Evolutionary conservation across 1,140 invertebrate species (phyloP).

Genomic region (Drosophila punjabiensis): DNA sequence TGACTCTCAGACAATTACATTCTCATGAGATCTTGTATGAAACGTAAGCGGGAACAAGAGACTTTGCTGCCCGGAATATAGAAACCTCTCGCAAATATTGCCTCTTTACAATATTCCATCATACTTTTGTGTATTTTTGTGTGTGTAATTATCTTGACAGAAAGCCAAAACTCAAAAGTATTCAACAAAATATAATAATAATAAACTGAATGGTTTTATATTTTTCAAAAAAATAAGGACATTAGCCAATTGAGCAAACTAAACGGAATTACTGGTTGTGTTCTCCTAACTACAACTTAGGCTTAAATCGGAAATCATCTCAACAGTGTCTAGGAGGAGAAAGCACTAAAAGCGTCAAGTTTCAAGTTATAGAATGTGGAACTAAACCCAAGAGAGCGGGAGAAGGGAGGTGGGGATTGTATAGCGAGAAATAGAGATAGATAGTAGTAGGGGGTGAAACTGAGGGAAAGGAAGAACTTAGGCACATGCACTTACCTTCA

Average conservation of each 20-base stretch:
- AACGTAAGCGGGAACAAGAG: constrained; percentile 16
- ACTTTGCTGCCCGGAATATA: constrained; percentile 17
- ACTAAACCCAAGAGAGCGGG: constrained; percentile 29
- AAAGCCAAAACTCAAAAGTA: constrained; percentile 49
- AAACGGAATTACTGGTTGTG: constrained; percentile 32
- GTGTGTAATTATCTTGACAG: constrained; percentile 63
- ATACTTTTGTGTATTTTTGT: constrained; percentile 69
- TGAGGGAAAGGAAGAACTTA: constrained; percentile 60
- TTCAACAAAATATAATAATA: constrained; percentile 3
- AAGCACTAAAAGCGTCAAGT: constrained; percentile 63
- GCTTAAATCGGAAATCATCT: constrained; percentile 36
- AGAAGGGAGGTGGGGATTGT: constrained; percentile 23
- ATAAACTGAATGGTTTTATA: constrained; percentile 7
- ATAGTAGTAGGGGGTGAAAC: constrained; percentile 12
- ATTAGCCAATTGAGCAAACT: constrained; percentile 53
- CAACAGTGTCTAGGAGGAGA: constrained; percentile 58
- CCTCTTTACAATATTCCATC: constrained; percentile 30
- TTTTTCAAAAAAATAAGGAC: constrained; percentile 15
- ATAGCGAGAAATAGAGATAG: constrained; percentile 33
- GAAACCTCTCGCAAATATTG: constrained; percentile 31
- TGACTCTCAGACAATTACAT: constrained; percentile 54
- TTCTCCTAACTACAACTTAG: constrained; percentile 58
- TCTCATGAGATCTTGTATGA: constrained; percentile 37
- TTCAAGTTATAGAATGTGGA: constrained; percentile 37
- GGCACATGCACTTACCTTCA: constrained; percentile 91